Conservation (phyloP, 2,888 invertebrate genomes). For the Hydrotaea cyrtoneurina region DNA sequence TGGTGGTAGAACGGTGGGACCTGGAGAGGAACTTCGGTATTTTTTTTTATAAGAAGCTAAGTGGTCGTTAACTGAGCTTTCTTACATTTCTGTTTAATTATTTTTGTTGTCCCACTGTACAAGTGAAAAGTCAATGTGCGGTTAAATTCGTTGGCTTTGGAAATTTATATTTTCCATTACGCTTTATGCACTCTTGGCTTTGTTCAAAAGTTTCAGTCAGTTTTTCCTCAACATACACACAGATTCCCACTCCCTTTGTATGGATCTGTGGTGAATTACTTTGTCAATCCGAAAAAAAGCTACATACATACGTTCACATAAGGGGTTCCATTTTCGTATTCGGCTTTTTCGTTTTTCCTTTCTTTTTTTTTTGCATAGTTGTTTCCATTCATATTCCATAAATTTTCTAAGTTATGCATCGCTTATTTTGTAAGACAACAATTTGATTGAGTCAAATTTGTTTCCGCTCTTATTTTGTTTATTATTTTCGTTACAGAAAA, state of each 20-base stretch:
- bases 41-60: not conserved
- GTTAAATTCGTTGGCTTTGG: slow-evolving; percentile 54
- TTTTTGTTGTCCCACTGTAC: not conserved
- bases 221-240: slow-evolving; percentile 29
- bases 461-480: slow-evolving; percentile 9
- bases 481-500: not conserved
- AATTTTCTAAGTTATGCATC: slow-evolving; percentile 40
- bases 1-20: not conserved
- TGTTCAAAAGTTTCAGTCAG: slow-evolving; percentile 52
- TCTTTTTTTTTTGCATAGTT: slow-evolving; percentile 12
- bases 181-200: slow-evolving; percentile 59
- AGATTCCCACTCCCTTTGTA: not conserved
- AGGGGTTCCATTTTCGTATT: too few species aligned
- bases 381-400: not conserved
- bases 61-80: too few species aligned
- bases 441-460: slow-evolving; percentile 51
- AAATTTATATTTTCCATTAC: slow-evolving; percentile 50
- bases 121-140: slow-evolving; percentile 52
- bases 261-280: slow-evolving; percentile 30
- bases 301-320: not conserved
- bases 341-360: not conserved
- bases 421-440: slow-evolving; percentile 39
- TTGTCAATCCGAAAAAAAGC: slow-evolving; percentile 35
- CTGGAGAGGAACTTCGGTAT: not conserved
- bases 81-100: too few species aligned